phyloP scores from a whole-genome alignment of 1,140 invertebrate species.

The Triops longicaudatus region DNA sequence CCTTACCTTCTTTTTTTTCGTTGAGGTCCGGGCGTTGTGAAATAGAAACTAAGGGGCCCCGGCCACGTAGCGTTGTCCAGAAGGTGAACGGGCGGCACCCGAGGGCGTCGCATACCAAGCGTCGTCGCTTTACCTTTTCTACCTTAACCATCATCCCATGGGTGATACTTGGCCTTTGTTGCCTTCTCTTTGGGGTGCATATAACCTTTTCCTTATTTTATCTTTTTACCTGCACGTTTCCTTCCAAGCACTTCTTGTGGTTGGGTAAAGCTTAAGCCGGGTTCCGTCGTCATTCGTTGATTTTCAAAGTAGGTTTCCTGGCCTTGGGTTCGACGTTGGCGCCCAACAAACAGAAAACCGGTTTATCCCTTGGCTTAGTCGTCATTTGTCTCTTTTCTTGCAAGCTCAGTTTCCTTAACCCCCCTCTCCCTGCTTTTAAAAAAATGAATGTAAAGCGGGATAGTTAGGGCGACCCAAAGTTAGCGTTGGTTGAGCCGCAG shows the following conservation, averaged over 20 bases:
- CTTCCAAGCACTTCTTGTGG: no score
- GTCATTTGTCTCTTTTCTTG: neutral
- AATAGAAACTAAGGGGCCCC: neutral
- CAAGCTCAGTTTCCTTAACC: conserved; percentile 16
- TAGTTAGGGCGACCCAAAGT: neutral
- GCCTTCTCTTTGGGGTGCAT: no score
- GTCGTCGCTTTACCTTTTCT: conserved; percentile 2
- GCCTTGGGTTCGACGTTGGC: neutral
- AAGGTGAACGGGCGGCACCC: conserved; percentile 11
- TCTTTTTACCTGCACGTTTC: no score
- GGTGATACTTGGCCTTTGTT: no score
- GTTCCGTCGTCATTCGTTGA: no score
- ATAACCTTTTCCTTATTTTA: no score
- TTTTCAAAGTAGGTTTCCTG: neutral
- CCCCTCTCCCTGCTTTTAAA: conserved; percentile 16
- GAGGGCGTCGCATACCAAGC: conserved; percentile 11
- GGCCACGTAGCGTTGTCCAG: neutral
- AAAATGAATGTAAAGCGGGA: conserved; percentile 18
- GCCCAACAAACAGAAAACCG: no score
- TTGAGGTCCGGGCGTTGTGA: neutral
- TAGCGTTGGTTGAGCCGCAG: no score
- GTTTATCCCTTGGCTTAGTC: neutral
- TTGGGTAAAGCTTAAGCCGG: no score
- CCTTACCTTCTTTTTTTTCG: neutral
- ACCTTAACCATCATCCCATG: no score